phyloP scores from a whole-genome alignment of 2,888 invertebrate species.

The Callinectes sapidus region DNA sequence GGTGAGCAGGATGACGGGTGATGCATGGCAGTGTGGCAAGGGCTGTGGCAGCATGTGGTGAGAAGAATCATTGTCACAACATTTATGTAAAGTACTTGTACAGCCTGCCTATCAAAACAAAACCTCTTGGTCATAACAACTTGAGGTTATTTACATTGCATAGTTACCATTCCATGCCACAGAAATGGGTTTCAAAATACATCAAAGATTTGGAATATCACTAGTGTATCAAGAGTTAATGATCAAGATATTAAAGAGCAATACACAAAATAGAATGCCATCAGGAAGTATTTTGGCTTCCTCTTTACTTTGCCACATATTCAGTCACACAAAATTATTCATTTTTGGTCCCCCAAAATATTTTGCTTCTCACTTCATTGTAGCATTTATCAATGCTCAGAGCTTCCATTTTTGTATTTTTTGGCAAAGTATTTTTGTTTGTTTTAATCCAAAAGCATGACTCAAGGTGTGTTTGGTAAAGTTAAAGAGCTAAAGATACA shows the following conservation, averaged over 20 bases:
- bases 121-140: not conserved
- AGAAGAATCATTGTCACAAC: not conserved
- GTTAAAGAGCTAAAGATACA: not conserved
- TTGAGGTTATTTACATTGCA: not conserved
- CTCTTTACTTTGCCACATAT: not conserved
- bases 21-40: not conserved
- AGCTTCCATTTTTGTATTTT: conserved; percentile 10
- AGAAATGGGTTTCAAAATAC: not conserved
- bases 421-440: not conserved
- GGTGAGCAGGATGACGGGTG: not conserved
- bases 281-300: not conserved
- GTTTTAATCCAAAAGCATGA: not conserved
- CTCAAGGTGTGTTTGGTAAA: not conserved
- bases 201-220: not conserved
- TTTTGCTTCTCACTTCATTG: not conserved
- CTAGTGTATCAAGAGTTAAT: not conserved
- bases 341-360: not conserved
- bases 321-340: not conserved
- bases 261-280: not conserved
- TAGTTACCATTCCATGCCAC: not conserved
- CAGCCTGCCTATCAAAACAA: not conserved
- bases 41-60: not conserved
- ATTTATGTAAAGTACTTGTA: not conserved
- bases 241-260: not conserved
- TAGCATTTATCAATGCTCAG: not conserved